Evolutionary conservation across 1,140 invertebrate species (phyloP).

Genomic region (Drosophila erecta): DNA sequence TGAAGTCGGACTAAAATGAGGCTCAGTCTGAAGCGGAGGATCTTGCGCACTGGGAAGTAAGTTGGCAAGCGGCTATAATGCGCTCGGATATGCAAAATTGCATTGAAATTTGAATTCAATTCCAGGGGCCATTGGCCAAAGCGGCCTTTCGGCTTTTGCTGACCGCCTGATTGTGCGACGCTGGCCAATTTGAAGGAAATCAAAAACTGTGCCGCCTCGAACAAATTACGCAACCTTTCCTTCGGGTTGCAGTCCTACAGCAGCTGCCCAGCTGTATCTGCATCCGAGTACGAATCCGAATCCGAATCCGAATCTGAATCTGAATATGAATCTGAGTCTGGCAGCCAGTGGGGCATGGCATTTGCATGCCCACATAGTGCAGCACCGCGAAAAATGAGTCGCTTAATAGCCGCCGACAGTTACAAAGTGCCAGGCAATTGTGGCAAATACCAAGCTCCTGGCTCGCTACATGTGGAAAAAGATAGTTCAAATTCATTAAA

Average conservation of each 20-base stretch:
- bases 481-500: background rate
- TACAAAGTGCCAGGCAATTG: slow-evolving; percentile 84
- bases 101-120: slow-evolving; percentile 84
- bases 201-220: slow-evolving; percentile 70
- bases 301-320: slow-evolving; percentile 16
- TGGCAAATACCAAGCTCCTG: slow-evolving; percentile 56
- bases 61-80: slow-evolving; percentile 83
- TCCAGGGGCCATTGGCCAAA: slow-evolving; percentile 62
- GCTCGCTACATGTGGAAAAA: slow-evolving; percentile 5
- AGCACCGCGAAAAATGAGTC: slow-evolving; percentile 71
- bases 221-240: slow-evolving; percentile 77
- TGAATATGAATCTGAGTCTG: slow-evolving; percentile 19
- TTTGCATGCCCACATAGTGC: slow-evolving; percentile 61
- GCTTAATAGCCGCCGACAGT: slow-evolving; percentile 84
- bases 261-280: slow-evolving; percentile 59
- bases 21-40: slow-evolving; percentile 3
- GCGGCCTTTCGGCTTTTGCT: slow-evolving; percentile 33
- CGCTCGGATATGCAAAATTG: slow-evolving; percentile 84
- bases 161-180: slow-evolving; percentile 67
- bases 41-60: slow-evolving; percentile 55
- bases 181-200: slow-evolving; percentile 82
- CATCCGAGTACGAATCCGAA: slow-evolving; percentile 1
- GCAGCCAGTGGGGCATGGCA: slow-evolving; percentile 52
- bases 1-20: slow-evolving; percentile 7
- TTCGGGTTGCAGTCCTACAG: slow-evolving; percentile 39